A percentile compares a stretch with the other conserved stretches of the same genome.
Evolutionary conservation across 23 tunicate genomes (phyloP).

Genomic region (Clavelina lepadiformis): DNA sequence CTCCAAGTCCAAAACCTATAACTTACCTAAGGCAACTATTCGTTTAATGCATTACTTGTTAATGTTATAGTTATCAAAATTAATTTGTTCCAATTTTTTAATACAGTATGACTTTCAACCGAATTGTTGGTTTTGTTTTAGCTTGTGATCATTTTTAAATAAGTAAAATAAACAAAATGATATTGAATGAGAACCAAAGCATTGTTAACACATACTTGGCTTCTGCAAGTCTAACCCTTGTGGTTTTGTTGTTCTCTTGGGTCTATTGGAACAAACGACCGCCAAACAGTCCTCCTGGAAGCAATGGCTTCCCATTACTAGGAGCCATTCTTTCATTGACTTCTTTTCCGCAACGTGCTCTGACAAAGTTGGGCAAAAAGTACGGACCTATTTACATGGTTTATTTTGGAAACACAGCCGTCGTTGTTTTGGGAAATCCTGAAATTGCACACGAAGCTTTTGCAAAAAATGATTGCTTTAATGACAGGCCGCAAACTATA

Average conservation of each 20-base stretch:
- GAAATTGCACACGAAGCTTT: constrained; percentile 68
- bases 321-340: constrained; percentile 1
- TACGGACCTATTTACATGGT: constrained; percentile 3
- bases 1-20: too few species aligned
- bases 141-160: background rate
- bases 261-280: constrained; percentile 10
- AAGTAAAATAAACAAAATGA: too few species aligned
- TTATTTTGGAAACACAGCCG: constrained; percentile 5
- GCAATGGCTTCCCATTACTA: constrained; percentile 6
- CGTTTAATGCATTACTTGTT: too few species aligned
- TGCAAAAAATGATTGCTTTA: constrained; percentile 31
- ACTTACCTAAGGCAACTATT: too few species aligned
- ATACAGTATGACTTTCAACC: background rate
- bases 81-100: background rate
- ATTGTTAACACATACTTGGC: too few species aligned
- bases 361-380: constrained; percentile 8
- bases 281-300: constrained; percentile 2
- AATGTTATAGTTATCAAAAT: too few species aligned
- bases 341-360: background rate
- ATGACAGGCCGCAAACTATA: constrained; percentile 28
- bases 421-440: constrained; percentile 25
- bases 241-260: too few species aligned
- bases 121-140: background rate
- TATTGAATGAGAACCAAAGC: too few species aligned
- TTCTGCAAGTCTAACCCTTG: too few species aligned